Percentiles rank a stretch among this genome's conserved stretches.
Conservation (phyloP, 2,113 vertebrate species). For the Protobothrops flavoviridis region DNA sequence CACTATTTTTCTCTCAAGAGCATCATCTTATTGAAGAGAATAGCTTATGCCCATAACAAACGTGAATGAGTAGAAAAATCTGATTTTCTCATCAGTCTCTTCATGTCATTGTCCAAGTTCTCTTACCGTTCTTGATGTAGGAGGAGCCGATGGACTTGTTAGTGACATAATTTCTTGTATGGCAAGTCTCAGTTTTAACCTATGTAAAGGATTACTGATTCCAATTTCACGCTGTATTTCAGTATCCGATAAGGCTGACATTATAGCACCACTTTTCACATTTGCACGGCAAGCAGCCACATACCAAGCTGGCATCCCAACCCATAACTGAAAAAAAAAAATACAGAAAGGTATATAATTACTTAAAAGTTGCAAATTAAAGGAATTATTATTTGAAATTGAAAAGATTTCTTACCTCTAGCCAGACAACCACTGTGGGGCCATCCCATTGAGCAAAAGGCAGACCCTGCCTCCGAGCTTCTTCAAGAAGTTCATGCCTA, state of each 20-base stretch:
- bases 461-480: constrained; percentile 89
- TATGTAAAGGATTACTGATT: constrained; percentile 95
- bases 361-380: neutral
- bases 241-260: constrained; percentile 96
- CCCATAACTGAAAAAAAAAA: constrained; percentile 83
- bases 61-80: neutral
- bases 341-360: neutral
- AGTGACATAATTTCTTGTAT: constrained; percentile 99
- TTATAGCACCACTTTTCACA: constrained; percentile 96
- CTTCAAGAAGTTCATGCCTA: constrained; percentile 93
- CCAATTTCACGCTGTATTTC: constrained; percentile 98
- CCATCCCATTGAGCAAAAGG: constrained; percentile 98
- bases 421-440: constrained; percentile 94
- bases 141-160: constrained; percentile 93
- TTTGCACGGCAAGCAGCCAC: constrained; percentile 97
- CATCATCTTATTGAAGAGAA: neutral
- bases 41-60: neutral
- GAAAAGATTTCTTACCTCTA: constrained; percentile 80
- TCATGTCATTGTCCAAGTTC: neutral
- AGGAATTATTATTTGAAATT: fast-evolving
- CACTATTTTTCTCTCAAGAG: neutral
- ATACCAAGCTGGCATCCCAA: constrained; percentile 99
- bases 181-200: constrained; percentile 91
- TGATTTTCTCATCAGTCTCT: neutral
- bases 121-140: constrained; percentile 94